Base-by-base conservation (phyloP, 2,113 vertebrate species). In the Halcyon malimbica region DNA sequence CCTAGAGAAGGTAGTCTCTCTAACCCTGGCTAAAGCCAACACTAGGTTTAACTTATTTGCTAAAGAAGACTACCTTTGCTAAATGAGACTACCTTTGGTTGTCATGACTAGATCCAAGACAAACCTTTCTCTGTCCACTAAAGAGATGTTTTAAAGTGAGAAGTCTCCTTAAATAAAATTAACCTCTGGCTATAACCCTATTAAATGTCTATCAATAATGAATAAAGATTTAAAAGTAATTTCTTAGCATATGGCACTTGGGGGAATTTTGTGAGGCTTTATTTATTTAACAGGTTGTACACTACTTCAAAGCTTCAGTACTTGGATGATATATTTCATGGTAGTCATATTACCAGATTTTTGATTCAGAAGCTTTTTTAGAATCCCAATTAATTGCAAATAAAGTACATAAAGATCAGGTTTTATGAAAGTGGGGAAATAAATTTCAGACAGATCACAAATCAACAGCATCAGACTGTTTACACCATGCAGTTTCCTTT, bases 191-290 rank as follows among this genome's bases (percentile, higher is more conserved):
- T 59, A 14, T 35, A 71, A 59, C 13, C 1, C 5, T 14, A 21
- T 63, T 60, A 33, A 57, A 69, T 77, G 25, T 56, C 20, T 78
- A 17, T 2, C 6, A 35, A 48, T 41, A 68, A 63, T 37, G 4
- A 67, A 18, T 57, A 67, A 60, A 70, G 11, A 51, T 59, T 69
- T 37, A 19, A 48, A 84, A 83, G 9, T 31, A 53, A 29, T 84
- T 54, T 12, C 14, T 57, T 75, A 62, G 5, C 11, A 35, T 16
- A 26, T 10, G 4, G 29, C 1, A 1, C 9, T 57, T 42, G n/a
- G 10, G 1, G 5, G 18, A 9, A 4, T 1, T 13, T 5, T 10
- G 6, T 31, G 46, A 12, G 35, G 11, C 6, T 25, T 65, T 57
- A 2, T n/a, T 33, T 56, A 8, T 57, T 48, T 79, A 59, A 33